Percentiles rank a stretch among this genome's conserved stretches.
These are phyloP conservation scores for Tholera decimalis DNA, from an alignment of 2,888 invertebrate genomes.

Conservation along the genomic window DNA sequence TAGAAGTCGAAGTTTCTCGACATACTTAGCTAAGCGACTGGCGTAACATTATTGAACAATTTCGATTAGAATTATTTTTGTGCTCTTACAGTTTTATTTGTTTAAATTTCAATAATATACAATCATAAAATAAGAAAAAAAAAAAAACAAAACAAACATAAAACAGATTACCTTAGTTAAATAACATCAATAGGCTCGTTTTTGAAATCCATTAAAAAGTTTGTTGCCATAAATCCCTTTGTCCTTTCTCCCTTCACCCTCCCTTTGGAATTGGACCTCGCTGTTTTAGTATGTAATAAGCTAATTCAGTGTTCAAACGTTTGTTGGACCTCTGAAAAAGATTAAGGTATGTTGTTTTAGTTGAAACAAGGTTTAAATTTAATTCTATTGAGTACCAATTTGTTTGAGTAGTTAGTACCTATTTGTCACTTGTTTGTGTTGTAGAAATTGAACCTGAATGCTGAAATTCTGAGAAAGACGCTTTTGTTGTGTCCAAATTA, in stretches of 20 bases:
- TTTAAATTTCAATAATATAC: background rate
- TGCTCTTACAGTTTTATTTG: no score
- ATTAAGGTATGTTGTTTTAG: constrained; percentile 39
- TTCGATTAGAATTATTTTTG: no score
- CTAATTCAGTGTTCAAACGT: constrained; percentile 40
- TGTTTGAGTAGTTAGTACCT: background rate
- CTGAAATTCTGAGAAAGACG: no score
- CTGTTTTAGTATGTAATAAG: constrained; percentile 50
- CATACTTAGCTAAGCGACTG: no score
- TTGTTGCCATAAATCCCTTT: constrained; percentile 39
- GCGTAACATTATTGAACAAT: no score
- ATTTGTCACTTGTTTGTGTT: no score
- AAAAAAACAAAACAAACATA: background rate
- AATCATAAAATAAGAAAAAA: background rate
- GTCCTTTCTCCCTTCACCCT: background rate
- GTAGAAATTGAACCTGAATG: no score
- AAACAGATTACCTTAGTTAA: constrained; percentile 5
- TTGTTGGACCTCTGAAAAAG: constrained; percentile 28
- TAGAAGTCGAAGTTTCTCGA: no score
- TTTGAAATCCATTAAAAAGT: constrained; percentile 43
- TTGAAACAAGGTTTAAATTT: constrained; percentile 35
- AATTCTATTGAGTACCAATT: constrained; percentile 7
- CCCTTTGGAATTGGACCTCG: background rate
- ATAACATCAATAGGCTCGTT: constrained; percentile 10
- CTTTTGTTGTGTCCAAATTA: no score